Evolutionary conservation across 1,140 invertebrate species (phyloP).

Genomic region (Pantala flavescens): DNA sequence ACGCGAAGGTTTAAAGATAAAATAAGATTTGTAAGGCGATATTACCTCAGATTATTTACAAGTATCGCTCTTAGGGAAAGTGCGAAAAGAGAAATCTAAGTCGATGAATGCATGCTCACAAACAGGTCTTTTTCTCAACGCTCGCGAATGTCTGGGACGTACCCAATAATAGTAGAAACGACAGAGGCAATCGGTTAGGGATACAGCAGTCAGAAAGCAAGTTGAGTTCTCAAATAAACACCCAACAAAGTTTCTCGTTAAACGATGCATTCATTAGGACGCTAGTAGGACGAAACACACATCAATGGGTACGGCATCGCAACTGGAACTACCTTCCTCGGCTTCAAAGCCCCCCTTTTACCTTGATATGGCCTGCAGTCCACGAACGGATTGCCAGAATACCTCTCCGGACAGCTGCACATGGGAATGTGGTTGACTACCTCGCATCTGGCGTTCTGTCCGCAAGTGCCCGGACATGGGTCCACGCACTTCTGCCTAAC

Average conservation of each 20-base stretch:
- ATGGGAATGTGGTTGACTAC: conserved; percentile 58
- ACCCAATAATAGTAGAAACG: conserved; percentile 35
- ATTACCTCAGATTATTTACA: too few relatives aligned
- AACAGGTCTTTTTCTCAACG: too few relatives aligned
- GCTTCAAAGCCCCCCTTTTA: background rate
- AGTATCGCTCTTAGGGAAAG: too few relatives aligned
- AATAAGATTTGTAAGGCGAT: too few relatives aligned
- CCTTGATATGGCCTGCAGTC: conserved; percentile 36
- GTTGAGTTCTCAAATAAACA: conserved; percentile 22
- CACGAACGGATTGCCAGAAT: conserved; percentile 51
- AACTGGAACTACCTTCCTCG: conserved; percentile 28
- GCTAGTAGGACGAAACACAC: too few relatives aligned
- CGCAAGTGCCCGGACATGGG: conserved; percentile 57
- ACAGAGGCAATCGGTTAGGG: conserved; percentile 23
- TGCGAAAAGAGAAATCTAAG: too few relatives aligned
- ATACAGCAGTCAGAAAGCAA: conserved; percentile 27
- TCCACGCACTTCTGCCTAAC: conserved; percentile 55
- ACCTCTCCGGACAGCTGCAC: conserved; percentile 54
- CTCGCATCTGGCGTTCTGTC: conserved; percentile 51
- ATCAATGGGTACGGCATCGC: conserved; percentile 47
- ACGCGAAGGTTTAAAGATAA: too few relatives aligned
- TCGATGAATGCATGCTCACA: too few relatives aligned
- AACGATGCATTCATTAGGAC: too few relatives aligned
- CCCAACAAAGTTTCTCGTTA: too few relatives aligned
- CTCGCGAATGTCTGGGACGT: too few relatives aligned